A percentile compares a stretch with the other conserved stretches of the same genome.
These are phyloP conservation scores for Pseudotriccus pelzelni DNA, from an alignment of 2,797 vertebrate species.

Conservation along the genomic window DNA sequence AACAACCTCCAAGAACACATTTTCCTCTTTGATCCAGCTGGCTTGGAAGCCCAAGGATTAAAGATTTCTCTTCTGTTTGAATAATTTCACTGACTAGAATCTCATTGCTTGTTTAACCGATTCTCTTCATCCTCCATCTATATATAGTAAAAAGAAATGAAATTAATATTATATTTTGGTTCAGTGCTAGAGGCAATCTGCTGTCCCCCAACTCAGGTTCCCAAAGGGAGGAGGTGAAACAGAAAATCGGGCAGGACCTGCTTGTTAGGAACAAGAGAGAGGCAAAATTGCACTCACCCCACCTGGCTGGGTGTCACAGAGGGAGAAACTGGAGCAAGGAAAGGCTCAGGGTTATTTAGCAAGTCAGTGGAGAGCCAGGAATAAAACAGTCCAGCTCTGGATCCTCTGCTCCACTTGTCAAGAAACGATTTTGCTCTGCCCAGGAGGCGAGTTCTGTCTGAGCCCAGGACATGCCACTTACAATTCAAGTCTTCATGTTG, in stretches of 20 bases:
- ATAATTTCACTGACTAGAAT: constrained; percentile 28
- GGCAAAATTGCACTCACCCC: not conserved
- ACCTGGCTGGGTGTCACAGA: not conserved
- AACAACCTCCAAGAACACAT: constrained; percentile 43
- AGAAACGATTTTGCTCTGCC: not conserved
- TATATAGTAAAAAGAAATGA: not conserved
- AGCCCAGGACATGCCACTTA: not conserved
- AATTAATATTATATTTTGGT: not conserved
- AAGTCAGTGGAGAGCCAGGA: not conserved
- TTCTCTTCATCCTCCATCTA: constrained; percentile 14
- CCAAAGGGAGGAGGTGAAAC: not conserved
- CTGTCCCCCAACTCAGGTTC: not conserved
- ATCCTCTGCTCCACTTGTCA: constrained; percentile 6
- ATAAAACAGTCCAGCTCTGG: not conserved
- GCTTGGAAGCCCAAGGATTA: constrained; percentile 27
- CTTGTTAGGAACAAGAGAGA: not conserved
- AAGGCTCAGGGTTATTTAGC: not conserved
- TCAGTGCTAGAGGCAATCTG: not conserved
- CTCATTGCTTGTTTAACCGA: not conserved
- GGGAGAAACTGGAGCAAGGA: not conserved
- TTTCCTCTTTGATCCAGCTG: constrained; percentile 36
- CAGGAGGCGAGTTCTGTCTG: not conserved
- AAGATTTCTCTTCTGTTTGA: constrained; percentile 43
- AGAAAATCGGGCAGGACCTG: not conserved
- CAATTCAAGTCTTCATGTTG: not conserved